phyloP scores from a whole-genome alignment of 2,888 invertebrate species.

The Sminthurinus aureus region DNA sequence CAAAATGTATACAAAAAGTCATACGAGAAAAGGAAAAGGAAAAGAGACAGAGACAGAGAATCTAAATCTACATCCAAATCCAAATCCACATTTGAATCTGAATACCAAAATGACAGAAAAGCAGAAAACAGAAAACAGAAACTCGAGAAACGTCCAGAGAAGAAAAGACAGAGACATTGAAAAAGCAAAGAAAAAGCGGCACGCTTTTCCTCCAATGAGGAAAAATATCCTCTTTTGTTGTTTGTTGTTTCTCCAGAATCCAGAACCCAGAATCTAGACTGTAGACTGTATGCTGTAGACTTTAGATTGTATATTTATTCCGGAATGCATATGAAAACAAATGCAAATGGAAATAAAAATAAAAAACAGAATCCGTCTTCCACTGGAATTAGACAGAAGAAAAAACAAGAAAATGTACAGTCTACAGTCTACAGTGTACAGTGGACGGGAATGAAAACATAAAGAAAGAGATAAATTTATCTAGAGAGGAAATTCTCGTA shows the following conservation, averaged over 20 bases:
- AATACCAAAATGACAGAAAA: background rate
- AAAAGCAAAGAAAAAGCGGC: background rate
- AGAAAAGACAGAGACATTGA: constrained; percentile 13
- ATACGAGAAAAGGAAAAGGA: background rate
- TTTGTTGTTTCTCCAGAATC: too few species aligned
- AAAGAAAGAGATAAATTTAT: constrained; percentile 23
- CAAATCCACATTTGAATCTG: background rate
- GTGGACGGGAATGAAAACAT: background rate
- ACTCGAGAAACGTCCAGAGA: background rate
- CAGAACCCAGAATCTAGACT: too few species aligned
- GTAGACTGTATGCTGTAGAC: too few species aligned
- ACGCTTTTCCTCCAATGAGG: background rate
- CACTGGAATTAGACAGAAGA: background rate
- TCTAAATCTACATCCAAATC: background rate
- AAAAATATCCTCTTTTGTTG: too few species aligned
- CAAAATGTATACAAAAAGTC: constrained; percentile 1
- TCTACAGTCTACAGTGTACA: too few species aligned
- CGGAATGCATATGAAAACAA: too few species aligned
- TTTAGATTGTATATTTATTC: too few species aligned
- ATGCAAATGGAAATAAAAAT: too few species aligned
- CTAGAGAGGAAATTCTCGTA: constrained; percentile 35
- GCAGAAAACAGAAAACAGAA: background rate
- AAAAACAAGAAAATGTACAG: too few species aligned
- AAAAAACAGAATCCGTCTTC: background rate
- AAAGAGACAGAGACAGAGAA: background rate